phyloP scores from a whole-genome alignment of 2,797 vertebrate genomes.

The Rhinatrema bivittatum region DNA sequence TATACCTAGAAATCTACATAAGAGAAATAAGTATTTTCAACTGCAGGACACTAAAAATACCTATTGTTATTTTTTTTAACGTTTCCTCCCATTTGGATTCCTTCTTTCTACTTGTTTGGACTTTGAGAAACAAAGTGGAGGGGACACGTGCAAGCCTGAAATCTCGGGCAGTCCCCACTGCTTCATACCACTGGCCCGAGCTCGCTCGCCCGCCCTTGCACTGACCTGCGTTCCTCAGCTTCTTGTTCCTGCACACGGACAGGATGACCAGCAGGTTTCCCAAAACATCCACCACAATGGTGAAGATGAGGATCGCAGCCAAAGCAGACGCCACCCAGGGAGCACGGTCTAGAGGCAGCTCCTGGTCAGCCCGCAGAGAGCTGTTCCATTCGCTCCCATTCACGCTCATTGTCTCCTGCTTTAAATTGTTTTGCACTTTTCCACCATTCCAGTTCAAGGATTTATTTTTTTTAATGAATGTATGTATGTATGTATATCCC shows the following conservation, averaged over 20 bases:
- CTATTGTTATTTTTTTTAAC: too few relatives aligned
- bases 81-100: too few relatives aligned
- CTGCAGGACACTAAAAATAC: too few relatives aligned
- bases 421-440: not conserved
- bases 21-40: too few relatives aligned
- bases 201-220: not conserved
- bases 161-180: too few relatives aligned
- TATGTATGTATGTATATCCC: too few relatives aligned
- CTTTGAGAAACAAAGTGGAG: too few relatives aligned
- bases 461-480: not conserved
- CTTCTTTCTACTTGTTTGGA: too few relatives aligned
- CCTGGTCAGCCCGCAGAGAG: constrained; percentile 53
- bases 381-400: constrained; percentile 75
- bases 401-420: constrained; percentile 61
- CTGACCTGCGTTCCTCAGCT: constrained; percentile 90
- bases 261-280: constrained; percentile 91
- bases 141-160: too few relatives aligned
- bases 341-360: constrained; percentile 55
- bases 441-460: not conserved
- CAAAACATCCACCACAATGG: constrained; percentile 85
- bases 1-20: too few relatives aligned
- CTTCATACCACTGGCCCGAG: not conserved
- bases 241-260: constrained; percentile 88
- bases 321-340: constrained; percentile 78
- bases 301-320: constrained; percentile 84